phyloP scores from a whole-genome alignment of 2,113 vertebrate species.

The Lasiurus borealis region DNA sequence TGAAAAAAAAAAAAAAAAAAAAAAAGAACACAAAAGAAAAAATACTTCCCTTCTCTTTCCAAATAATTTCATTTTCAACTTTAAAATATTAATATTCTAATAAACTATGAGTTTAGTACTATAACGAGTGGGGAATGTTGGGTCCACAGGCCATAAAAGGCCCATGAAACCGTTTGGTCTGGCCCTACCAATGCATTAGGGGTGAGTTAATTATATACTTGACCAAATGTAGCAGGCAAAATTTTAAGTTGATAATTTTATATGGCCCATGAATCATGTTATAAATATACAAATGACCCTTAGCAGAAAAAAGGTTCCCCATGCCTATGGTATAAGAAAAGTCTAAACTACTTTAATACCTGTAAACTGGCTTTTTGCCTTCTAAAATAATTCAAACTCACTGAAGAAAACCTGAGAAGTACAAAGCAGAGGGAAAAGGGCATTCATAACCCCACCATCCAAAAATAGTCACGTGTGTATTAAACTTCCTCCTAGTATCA shows the following conservation, averaged over 20 bases:
- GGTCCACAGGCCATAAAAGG: too few relatives aligned
- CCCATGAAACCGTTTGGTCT: too few relatives aligned
- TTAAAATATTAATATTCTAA: constrained; percentile 44
- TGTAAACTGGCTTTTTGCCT: background rate
- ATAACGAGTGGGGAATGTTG: background rate
- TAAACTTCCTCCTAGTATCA: background rate
- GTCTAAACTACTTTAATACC: constrained; percentile 25
- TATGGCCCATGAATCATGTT: too few relatives aligned
- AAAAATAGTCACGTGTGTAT: constrained; percentile 10
- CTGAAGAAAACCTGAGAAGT: background rate
- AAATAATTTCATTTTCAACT: constrained; percentile 58
- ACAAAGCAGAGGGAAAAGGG: background rate
- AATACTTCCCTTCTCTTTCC: constrained; percentile 54
- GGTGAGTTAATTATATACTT: too few relatives aligned
- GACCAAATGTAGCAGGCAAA: too few relatives aligned
- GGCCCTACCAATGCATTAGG: too few relatives aligned
- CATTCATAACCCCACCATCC: background rate
- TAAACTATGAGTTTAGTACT: background rate
- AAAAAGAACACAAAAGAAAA: constrained; percentile 62
- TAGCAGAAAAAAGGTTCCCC: too few relatives aligned
- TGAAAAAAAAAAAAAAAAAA: constrained; percentile 53
- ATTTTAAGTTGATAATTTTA: too few relatives aligned
- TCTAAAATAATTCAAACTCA: constrained; percentile 48
- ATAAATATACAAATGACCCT: too few relatives aligned
- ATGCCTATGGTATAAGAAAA: background rate